Evolutionary conservation across 2,888 invertebrate genomes (phyloP).

Genomic region (Limnephilus auricula): DNA sequence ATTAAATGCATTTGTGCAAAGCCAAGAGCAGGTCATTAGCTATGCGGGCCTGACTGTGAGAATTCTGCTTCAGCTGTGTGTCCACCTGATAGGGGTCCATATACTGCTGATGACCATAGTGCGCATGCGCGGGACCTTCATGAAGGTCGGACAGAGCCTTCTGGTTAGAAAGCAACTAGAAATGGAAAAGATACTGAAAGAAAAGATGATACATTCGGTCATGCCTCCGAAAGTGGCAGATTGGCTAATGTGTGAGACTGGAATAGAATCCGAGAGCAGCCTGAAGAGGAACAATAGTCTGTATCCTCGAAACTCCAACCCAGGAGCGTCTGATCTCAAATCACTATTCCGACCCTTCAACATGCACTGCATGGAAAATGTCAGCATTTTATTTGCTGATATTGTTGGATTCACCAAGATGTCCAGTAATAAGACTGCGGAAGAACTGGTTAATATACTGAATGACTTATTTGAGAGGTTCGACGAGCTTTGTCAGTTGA

Average conservation of each 20-base stretch:
- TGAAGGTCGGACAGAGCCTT: conserved; percentile 96
- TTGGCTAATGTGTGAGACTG: conserved; percentile 88
- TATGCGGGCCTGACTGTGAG: conserved; percentile 82
- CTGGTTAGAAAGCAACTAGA: conserved; percentile 93
- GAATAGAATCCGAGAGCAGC: conserved; percentile 78
- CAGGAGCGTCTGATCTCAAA: conserved; percentile 83
- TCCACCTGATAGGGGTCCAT: conserved; percentile 95
- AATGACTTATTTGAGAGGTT: conserved; percentile 98
- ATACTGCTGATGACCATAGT: conserved; percentile 95
- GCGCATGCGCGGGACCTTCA: conserved; percentile 95
- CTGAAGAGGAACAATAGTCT: conserved; percentile 75
- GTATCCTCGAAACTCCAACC: conserved; percentile 76
- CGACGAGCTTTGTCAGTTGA: conserved; percentile 91
- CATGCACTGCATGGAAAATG: conserved; percentile 97
- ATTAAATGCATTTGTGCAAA: conserved; percentile 79
- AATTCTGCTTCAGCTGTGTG: conserved; percentile 89
- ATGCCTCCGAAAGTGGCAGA: conserved; percentile 97
- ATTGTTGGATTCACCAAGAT: conserved; percentile 98
- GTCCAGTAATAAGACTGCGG: conserved; percentile 97
- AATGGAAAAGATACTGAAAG: conserved; percentile 95
- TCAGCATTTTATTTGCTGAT: conserved; percentile 97
- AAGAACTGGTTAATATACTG: conserved; percentile 95
- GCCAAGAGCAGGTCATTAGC: conserved; percentile 76
- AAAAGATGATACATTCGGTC: conserved; percentile 97
- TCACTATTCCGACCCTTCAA: conserved; percentile 96